Percentiles rank a stretch among this genome's conserved stretches.
Conservation (phyloP, 2,888 invertebrate genomes). For the Cotesia congregata region DNA sequence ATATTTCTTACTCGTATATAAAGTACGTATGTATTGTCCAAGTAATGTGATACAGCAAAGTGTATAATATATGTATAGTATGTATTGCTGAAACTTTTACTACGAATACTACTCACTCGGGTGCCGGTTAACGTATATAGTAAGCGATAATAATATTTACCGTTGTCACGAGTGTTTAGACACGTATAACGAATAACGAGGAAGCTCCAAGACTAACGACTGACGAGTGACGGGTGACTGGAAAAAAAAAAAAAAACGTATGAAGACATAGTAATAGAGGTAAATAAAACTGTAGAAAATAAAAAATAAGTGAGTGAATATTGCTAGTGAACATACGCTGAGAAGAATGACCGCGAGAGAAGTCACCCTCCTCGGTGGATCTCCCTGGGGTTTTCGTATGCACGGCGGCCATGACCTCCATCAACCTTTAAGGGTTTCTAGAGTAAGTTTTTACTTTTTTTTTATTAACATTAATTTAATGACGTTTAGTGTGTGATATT, state of each 20-base stretch:
- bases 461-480: not conserved
- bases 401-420: conserved; percentile 86
- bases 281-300: conserved; percentile 8
- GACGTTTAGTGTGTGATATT: no score
- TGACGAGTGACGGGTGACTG: not conserved
- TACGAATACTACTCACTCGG: not conserved
- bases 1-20: no score
- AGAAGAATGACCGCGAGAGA: conserved; percentile 77
- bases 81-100: not conserved
- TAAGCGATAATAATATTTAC: conserved; percentile 19
- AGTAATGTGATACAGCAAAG: no score
- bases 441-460: conserved; percentile 74
- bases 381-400: conserved; percentile 92
- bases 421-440: conserved; percentile 83
- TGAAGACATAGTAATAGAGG: not conserved
- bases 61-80: no score
- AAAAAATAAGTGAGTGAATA: conserved; percentile 27
- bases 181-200: not conserved
- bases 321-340: conserved; percentile 10
- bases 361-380: conserved; percentile 84
- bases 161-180: conserved; percentile 1
- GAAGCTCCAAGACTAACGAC: not conserved
- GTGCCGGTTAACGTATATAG: conserved; percentile 28
- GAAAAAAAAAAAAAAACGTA: not conserved
- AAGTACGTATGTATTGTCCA: no score